Percentiles rank a stretch among this genome's conserved stretches.
These are phyloP conservation scores for Caerostris extrusa DNA, from an alignment of 1,140 invertebrate genomes.

Conservation along the genomic window DNA sequence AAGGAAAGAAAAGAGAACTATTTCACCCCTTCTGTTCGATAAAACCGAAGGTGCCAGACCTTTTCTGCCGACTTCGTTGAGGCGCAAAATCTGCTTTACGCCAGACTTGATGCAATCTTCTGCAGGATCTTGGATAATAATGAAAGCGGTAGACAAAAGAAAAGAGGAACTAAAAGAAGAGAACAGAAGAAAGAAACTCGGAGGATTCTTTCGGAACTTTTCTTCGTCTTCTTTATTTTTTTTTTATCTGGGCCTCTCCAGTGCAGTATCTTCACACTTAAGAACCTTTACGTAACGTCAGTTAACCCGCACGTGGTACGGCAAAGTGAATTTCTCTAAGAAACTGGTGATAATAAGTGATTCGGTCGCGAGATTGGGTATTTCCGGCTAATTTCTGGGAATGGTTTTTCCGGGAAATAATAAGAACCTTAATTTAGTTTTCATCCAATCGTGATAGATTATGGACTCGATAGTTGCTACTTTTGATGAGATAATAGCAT, in stretches of 20 bases:
- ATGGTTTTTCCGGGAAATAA: too few species aligned
- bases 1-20: slow-evolving; percentile 11
- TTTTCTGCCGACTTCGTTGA: slow-evolving; percentile 35
- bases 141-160: slow-evolving; percentile 45
- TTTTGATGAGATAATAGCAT: too few species aligned
- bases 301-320: not conserved
- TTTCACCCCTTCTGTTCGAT: slow-evolving; percentile 51
- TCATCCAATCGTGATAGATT: too few species aligned
- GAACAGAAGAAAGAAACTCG: slow-evolving; percentile 15
- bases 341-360: slow-evolving; percentile 31
- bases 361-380: slow-evolving; percentile 1
- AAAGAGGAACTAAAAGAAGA: not conserved
- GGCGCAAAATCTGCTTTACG: slow-evolving; percentile 67
- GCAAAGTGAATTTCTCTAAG: slow-evolving; percentile 17
- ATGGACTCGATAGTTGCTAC: too few species aligned
- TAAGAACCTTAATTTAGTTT: too few species aligned
- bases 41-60: slow-evolving; percentile 56
- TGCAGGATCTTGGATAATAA: slow-evolving; percentile 53
- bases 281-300: not conserved
- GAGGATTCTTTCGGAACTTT: slow-evolving; percentile 48
- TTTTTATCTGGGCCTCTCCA: not conserved
- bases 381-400: not conserved
- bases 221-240: not conserved
- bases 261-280: not conserved
- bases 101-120: slow-evolving; percentile 61